Percentiles rank a stretch among this genome's conserved stretches.
These are phyloP conservation scores for Pedionomus torquatus DNA, from an alignment of 2,113 vertebrate species.

Conservation along the genomic window DNA sequence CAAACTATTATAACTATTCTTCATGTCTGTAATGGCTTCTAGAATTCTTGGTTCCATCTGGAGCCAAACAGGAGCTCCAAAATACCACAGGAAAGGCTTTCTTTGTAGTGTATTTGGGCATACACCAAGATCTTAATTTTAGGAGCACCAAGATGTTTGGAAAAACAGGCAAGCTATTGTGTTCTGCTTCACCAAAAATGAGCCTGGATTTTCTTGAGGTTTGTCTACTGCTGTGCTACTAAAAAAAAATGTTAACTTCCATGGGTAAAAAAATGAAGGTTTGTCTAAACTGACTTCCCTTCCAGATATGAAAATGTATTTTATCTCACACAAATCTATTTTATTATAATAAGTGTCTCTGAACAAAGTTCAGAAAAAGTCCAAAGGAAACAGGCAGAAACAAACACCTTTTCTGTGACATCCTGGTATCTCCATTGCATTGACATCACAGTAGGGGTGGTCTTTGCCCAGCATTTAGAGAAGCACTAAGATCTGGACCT, in stretches of 20 bases:
- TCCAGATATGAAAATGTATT: not conserved
- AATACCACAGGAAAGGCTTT: not conserved
- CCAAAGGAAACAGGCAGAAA: not conserved
- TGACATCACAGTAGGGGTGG: not conserved
- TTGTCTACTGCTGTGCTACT: not conserved
- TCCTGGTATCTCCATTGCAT: not conserved
- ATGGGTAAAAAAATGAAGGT: not conserved
- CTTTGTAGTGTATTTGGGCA: not conserved
- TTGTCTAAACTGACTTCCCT: not conserved
- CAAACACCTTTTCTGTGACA: not conserved
- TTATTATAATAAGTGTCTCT: not conserved
- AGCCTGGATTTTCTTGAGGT: not conserved
- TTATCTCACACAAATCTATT: not conserved
- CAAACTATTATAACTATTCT: not conserved
- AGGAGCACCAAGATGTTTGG: not conserved
- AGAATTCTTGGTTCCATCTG: not conserved
- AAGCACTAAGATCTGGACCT: not conserved
- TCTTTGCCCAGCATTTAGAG: not conserved
- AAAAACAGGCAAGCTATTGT: not conserved
- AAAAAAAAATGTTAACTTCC: not conserved
- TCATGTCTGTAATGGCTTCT: not conserved
- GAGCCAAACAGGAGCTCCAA: conserved; percentile 1
- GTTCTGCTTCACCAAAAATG: not conserved
- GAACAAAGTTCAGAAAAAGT: not conserved
- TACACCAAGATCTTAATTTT: not conserved